A percentile compares a stretch with the other conserved stretches of the same genome.
Evolutionary conservation across 2,113 vertebrate genomes (phyloP).

Genomic region (Phycodurus eques): DNA sequence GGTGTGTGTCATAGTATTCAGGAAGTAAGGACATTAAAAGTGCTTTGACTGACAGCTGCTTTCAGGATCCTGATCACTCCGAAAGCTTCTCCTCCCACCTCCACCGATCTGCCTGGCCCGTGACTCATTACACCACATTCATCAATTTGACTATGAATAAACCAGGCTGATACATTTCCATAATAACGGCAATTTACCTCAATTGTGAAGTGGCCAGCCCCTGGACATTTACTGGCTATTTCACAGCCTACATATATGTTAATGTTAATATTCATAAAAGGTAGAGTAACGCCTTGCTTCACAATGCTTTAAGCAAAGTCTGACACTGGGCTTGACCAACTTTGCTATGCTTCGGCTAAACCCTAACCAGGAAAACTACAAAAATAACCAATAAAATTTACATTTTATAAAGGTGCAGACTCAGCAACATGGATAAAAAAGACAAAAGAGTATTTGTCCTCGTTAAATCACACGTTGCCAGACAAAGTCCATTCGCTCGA

Average conservation of each 20-base stretch:
- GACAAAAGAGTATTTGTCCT: not conserved
- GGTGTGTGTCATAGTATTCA: not conserved
- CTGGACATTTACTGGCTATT: conserved; percentile 10
- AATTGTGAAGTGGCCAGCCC: conserved; percentile 6
- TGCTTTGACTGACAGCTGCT: conserved; percentile 39
- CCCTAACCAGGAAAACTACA: not conserved
- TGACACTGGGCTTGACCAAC: too few relatives aligned
- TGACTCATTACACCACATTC: conserved; percentile 20
- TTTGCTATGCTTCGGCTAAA: too few relatives aligned
- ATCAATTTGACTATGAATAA: conserved; percentile 35
- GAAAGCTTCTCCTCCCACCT: conserved; percentile 15
- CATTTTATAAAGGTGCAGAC: not conserved
- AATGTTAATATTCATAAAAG: not conserved
- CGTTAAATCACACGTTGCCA: not conserved
- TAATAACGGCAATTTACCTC: conserved; percentile 38
- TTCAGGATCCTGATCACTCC: conserved; percentile 20
- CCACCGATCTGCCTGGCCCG: conserved; percentile 3
- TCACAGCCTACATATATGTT: conserved; percentile 10
- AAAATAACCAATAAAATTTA: not conserved
- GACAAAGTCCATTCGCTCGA: not conserved
- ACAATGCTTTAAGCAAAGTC: not conserved
- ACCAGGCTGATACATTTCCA: conserved; percentile 21
- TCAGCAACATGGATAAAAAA: not conserved
- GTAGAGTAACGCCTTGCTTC: not conserved
- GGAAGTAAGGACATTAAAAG: not conserved